Conservation (phyloP, 2,113 vertebrate species). For the Forbesichthys agassizii region DNA sequence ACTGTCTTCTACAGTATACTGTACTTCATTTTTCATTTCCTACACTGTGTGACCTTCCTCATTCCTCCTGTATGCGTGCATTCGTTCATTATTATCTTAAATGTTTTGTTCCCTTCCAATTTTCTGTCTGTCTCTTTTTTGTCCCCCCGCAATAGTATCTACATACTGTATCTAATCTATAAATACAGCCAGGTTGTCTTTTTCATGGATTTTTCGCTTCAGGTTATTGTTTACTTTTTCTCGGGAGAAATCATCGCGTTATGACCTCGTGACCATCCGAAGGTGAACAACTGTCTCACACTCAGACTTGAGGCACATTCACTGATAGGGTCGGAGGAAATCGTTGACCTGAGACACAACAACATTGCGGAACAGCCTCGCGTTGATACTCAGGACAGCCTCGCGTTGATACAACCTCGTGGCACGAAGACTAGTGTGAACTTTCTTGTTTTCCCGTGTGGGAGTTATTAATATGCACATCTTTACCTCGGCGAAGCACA, state of each 20-base stretch:
- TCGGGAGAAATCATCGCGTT: conserved; percentile 1
- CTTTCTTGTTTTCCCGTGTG: background rate
- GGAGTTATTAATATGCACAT: background rate
- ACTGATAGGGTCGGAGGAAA: conserved; percentile 27
- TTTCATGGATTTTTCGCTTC: background rate
- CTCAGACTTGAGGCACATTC: conserved; percentile 15
- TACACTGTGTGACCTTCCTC: background rate
- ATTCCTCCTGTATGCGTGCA: conserved; percentile 9
- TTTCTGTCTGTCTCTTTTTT: too few relatives aligned
- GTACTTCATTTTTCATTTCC: background rate
- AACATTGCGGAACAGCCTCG: background rate
- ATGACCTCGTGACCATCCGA: conserved; percentile 24
- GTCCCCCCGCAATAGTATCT: too few relatives aligned
- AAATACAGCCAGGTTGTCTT: conserved; percentile 16
- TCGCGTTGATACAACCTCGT: background rate
- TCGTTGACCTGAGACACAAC: conserved; percentile 27
- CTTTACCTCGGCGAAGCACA: background rate
- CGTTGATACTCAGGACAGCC: too few relatives aligned
- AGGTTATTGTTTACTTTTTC: conserved; percentile 13
- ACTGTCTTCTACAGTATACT: background rate
- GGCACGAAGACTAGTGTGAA: conserved; percentile 7
- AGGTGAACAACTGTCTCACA: conserved; percentile 27
- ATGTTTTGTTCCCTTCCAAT: background rate
- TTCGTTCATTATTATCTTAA: background rate
- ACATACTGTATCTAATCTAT: background rate